These are phyloP conservation scores for Melanotaenia trifasciata DNA, from an alignment of 2,797 vertebrate species.

Conservation along the genomic window DNA sequence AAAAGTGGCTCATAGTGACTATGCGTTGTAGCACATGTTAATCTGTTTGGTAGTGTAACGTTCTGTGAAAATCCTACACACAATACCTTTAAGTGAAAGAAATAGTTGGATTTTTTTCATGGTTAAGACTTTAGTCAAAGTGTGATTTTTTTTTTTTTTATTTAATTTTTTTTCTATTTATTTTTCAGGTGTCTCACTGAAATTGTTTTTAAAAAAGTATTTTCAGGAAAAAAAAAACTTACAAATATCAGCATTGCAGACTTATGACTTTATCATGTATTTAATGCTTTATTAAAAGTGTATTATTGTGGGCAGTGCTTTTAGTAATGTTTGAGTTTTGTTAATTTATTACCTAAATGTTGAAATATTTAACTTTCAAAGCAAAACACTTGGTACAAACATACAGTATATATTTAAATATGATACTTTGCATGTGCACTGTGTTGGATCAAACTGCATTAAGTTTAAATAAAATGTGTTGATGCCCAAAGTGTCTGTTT, in stretches of 20 bases:
- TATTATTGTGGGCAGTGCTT: slow-evolving; percentile 77
- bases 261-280: slow-evolving; percentile 65
- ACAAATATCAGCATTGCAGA: slow-evolving; percentile 57
- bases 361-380: slow-evolving; percentile 76
- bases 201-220: slow-evolving; percentile 63
- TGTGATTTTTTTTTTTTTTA: slow-evolving; percentile 34
- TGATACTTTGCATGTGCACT: slow-evolving; percentile 85
- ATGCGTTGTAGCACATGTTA: slow-evolving; percentile 56
- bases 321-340: slow-evolving; percentile 68
- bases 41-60: slow-evolving; percentile 42
- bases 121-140: slow-evolving; percentile 55
- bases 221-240: slow-evolving; percentile 52
- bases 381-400: slow-evolving; percentile 78
- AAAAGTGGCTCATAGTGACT: slow-evolving; percentile 41
- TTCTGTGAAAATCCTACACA: slow-evolving; percentile 67
- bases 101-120: slow-evolving; percentile 39
- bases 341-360: slow-evolving; percentile 79
- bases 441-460: slow-evolving; percentile 82
- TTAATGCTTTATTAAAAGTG: slow-evolving; percentile 73
- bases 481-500: slow-evolving; percentile 60
- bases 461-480: slow-evolving; percentile 83
- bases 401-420: slow-evolving; percentile 79
- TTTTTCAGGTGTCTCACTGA: slow-evolving; percentile 68
- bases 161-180: slow-evolving; percentile 12
- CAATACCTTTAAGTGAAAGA: slow-evolving; percentile 69